phyloP scores from a whole-genome alignment of 1,140 invertebrate species.

The Leptinotarsa undecemlineata region DNA sequence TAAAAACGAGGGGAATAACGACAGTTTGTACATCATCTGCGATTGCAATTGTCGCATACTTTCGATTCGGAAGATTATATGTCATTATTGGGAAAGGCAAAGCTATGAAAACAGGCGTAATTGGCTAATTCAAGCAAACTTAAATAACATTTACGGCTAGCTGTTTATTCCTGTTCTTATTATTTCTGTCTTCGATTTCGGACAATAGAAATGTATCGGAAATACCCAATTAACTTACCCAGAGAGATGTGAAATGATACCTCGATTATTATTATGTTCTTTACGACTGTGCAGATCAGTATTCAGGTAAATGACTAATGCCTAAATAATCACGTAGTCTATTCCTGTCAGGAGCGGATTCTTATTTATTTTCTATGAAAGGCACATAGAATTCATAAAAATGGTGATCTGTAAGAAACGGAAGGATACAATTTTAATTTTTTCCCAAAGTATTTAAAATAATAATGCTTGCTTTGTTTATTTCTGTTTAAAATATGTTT shows the following conservation, averaged over 20 bases:
- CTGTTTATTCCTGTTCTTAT: not conserved
- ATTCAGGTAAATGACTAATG: not conserved
- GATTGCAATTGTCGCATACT: not conserved
- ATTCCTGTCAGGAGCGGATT: no score
- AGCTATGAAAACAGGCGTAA: not conserved
- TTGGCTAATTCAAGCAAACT: not conserved
- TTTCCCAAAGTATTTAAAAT: no score
- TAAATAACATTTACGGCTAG: not conserved
- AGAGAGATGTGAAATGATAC: constrained; percentile 7
- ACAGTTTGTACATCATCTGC: not conserved
- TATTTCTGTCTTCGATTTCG: not conserved
- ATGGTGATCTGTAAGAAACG: no score
- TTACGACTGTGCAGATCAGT: not conserved
- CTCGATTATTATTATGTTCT: not conserved
- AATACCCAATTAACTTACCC: not conserved
- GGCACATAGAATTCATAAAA: no score
- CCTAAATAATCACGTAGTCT: no score
- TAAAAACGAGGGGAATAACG: no score
- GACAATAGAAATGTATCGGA: not conserved
- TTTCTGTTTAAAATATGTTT: no score
- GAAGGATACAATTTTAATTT: no score
- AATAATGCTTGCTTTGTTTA: no score
- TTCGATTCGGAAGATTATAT: not conserved
- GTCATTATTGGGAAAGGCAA: not conserved
- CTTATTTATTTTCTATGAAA: no score